Evolutionary conservation across 2,113 vertebrate species (phyloP).

Genomic region (Cisticola juncidis): DNA sequence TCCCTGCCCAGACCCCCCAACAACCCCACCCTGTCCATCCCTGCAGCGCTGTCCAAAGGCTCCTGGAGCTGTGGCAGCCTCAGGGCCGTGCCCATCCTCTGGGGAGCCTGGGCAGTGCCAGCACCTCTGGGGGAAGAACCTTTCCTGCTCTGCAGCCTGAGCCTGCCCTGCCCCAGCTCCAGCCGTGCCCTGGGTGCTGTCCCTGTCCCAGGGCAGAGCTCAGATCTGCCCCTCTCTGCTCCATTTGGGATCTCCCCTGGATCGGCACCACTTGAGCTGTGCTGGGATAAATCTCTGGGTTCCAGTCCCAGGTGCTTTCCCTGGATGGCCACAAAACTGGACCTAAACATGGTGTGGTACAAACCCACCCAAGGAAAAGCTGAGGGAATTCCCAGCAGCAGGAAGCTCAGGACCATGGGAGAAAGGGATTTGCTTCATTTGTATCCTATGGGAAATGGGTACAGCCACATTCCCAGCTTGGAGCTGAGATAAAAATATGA

Average conservation of each 20-base stretch:
- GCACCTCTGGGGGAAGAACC: not conserved
- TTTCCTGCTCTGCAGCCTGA: not conserved
- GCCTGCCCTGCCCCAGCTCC: not conserved
- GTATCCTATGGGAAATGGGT: not conserved
- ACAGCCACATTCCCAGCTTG: not conserved
- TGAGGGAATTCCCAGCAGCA: not conserved
- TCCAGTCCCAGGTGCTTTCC: not conserved
- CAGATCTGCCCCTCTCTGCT: accelerated
- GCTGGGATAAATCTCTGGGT: not conserved
- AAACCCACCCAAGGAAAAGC: not conserved
- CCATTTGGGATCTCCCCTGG: not conserved
- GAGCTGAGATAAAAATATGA: not conserved
- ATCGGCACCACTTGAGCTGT: not conserved
- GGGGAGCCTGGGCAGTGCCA: not conserved
- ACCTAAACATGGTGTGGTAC: no score
- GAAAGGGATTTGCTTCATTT: not conserved
- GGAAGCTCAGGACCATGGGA: not conserved
- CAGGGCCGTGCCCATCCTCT: not conserved
- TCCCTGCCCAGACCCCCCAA: not conserved
- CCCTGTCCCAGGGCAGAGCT: not conserved
- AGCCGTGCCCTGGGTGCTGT: accelerated
- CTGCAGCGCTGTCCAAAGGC: not conserved
- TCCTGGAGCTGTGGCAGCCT: not conserved
- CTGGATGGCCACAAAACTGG: not conserved
- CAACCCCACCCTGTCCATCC: not conserved